Percentiles rank a stretch among this genome's conserved stretches.
Evolutionary conservation across 2,888 invertebrate species (phyloP).

Genomic region (Hirtodrosophila trivittata): DNA sequence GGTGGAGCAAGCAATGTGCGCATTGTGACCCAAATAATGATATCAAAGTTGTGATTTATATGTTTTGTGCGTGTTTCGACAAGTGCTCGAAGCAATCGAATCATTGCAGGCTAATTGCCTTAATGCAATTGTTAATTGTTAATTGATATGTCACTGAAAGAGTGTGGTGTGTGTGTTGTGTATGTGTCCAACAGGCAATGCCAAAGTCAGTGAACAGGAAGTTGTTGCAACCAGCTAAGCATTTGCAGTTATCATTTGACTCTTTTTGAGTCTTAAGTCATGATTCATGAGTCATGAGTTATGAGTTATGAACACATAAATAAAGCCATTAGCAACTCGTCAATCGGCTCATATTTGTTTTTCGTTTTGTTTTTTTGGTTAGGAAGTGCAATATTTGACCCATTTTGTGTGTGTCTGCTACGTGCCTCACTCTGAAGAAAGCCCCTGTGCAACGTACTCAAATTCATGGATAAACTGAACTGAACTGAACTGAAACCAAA

Average conservation of each 20-base stretch:
- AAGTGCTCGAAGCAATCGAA: slow-evolving; percentile 42
- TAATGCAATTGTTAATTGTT: slow-evolving; percentile 69
- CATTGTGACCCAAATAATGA: slow-evolving; percentile 65
- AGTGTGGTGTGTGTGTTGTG: neutral
- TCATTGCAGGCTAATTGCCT: slow-evolving; percentile 53
- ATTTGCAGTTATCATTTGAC: slow-evolving; percentile 38
- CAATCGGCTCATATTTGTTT: slow-evolving; percentile 16
- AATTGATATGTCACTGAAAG: slow-evolving; percentile 55
- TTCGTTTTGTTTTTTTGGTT: too few species aligned
- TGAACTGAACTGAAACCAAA: slow-evolving; percentile 19
- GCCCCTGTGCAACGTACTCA: slow-evolving; percentile 4
- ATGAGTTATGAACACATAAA: slow-evolving; percentile 45
- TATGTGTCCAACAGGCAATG: slow-evolving; percentile 7
- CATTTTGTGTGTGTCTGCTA: slow-evolving; percentile 41
- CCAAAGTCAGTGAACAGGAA: slow-evolving; percentile 61
- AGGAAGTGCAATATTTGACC: slow-evolving; percentile 63
- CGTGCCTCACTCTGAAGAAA: too few species aligned
- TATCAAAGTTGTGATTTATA: slow-evolving; percentile 64
- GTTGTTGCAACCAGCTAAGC: slow-evolving; percentile 38
- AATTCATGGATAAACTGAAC: slow-evolving; percentile 15
- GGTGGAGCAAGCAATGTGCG: slow-evolving; percentile 35
- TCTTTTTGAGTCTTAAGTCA: too few species aligned
- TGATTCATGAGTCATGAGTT: slow-evolving; percentile 30
- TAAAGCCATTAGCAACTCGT: slow-evolving; percentile 53
- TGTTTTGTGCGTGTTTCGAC: slow-evolving; percentile 44